Evolutionary conservation across 2,888 invertebrate species (phyloP).

Genomic region (Oscheius myriophilus): DNA sequence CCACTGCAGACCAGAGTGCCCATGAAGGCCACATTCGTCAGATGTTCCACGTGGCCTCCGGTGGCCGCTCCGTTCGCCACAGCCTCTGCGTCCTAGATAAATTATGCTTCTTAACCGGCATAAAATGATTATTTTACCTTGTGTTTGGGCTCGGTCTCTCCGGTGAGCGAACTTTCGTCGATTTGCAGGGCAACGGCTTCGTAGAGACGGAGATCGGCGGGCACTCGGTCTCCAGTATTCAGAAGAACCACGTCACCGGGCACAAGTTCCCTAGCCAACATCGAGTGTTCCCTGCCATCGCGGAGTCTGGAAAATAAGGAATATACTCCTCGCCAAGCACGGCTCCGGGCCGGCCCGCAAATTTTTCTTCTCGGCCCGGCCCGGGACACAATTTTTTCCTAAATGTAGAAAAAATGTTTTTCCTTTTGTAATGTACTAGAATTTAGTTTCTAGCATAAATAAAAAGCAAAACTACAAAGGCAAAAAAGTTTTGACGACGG

Average conservation of each 20-base stretch:
- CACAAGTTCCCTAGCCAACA: slow-evolving; percentile 92
- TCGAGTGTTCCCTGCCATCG: slow-evolving; percentile 62
- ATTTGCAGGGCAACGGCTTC: slow-evolving; percentile 82
- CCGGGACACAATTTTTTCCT: too few relatives aligned
- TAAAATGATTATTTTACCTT: slow-evolving; percentile 60
- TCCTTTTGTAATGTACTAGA: too few relatives aligned
- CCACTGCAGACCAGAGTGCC: slow-evolving; percentile 95
- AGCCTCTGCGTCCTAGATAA: slow-evolving; percentile 7
- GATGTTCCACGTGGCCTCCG: slow-evolving; percentile 59
- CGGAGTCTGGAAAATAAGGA: slow-evolving; percentile 54
- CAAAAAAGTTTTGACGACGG: too few relatives aligned
- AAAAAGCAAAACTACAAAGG: too few relatives aligned
- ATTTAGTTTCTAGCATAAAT: too few relatives aligned
- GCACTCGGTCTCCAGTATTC: slow-evolving; percentile 93
- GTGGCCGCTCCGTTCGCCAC: background rate
- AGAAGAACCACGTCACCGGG: slow-evolving; percentile 94
- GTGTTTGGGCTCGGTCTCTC: slow-evolving; percentile 91
- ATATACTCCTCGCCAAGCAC: too few relatives aligned
- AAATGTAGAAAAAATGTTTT: too few relatives aligned
- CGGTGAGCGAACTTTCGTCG: slow-evolving; percentile 98
- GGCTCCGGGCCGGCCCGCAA: too few relatives aligned
- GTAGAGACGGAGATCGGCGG: slow-evolving; percentile 93
- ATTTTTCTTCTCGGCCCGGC: too few relatives aligned
- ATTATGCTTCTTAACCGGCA: background rate
- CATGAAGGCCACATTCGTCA: slow-evolving; percentile 90